phyloP scores from a whole-genome alignment of 2,888 invertebrate genomes.

The Drosophila subquinaria region DNA sequence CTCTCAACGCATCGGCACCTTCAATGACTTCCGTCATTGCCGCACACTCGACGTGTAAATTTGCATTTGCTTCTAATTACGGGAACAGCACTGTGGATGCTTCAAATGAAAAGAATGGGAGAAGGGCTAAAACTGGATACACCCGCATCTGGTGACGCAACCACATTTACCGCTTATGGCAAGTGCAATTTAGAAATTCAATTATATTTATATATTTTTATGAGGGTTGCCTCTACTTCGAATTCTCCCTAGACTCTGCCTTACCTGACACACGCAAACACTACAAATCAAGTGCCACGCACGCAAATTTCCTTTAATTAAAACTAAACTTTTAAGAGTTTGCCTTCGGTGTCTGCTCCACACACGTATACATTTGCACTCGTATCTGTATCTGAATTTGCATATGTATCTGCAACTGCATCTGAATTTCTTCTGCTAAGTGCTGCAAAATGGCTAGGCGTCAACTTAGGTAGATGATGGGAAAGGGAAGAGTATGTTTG shows the following conservation, averaged over 20 bases:
- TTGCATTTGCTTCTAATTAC: constrained; percentile 78
- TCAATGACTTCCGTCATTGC: constrained; percentile 73
- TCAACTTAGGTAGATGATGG: constrained; percentile 24
- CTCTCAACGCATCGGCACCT: constrained; percentile 57
- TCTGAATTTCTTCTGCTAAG: constrained; percentile 35
- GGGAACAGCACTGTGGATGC: constrained; percentile 30
- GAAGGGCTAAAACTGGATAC: constrained; percentile 34
- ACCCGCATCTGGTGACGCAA: constrained; percentile 47
- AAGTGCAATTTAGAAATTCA: constrained; percentile 78
- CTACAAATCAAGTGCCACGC: constrained; percentile 79
- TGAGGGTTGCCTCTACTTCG: constrained; percentile 44
- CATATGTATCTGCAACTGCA: constrained; percentile 18
- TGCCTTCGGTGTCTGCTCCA: constrained; percentile 19
- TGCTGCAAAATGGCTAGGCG: constrained; percentile 47
- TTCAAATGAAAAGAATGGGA: constrained; percentile 4
- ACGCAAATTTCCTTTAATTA: constrained; percentile 79
- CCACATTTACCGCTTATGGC: constrained; percentile 51
- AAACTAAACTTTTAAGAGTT: constrained; percentile 77
- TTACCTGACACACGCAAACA: constrained; percentile 55
- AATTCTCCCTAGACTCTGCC: neutral
- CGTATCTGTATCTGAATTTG: constrained; percentile 25
- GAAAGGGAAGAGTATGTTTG: constrained; percentile 2
- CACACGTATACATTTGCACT: constrained; percentile 12
- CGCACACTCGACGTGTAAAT: constrained; percentile 73
- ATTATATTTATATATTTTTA: constrained; percentile 76